Conservation (phyloP, 2,113 vertebrate genomes). For the Loxodonta africana region DNA sequence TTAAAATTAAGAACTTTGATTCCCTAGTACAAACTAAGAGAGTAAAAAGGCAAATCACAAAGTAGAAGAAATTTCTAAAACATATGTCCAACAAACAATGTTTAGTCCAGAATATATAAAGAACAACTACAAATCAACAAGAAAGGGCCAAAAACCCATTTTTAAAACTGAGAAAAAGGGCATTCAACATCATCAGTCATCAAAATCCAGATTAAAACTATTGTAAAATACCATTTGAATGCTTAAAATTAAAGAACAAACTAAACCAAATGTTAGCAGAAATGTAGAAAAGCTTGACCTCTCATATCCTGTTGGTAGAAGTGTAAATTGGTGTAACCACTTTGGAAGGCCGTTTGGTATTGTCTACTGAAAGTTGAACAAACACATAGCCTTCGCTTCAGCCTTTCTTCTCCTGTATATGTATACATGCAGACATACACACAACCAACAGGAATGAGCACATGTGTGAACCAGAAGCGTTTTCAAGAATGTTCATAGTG, state of each 20-base stretch:
- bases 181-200: background rate
- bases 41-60: too few relatives aligned
- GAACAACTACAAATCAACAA: background rate
- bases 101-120: too few relatives aligned
- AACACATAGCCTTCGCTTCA: background rate
- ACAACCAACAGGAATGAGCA: background rate
- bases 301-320: background rate
- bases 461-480: background rate
- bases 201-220: too few relatives aligned
- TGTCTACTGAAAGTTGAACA: background rate
- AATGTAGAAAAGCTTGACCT: background rate
- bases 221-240: too few relatives aligned
- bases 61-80: background rate
- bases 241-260: background rate
- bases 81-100: too few relatives aligned
- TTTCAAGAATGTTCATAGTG: background rate
- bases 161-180: background rate
- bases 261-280: background rate
- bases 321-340: background rate
- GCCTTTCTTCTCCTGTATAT: background rate
- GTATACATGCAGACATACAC: background rate
- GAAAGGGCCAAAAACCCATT: background rate
- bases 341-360: conserved; percentile 7
- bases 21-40: background rate
- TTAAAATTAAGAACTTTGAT: conserved; percentile 6